phyloP scores from a whole-genome alignment of 2,888 invertebrate species.

The Hartigia nigra region DNA sequence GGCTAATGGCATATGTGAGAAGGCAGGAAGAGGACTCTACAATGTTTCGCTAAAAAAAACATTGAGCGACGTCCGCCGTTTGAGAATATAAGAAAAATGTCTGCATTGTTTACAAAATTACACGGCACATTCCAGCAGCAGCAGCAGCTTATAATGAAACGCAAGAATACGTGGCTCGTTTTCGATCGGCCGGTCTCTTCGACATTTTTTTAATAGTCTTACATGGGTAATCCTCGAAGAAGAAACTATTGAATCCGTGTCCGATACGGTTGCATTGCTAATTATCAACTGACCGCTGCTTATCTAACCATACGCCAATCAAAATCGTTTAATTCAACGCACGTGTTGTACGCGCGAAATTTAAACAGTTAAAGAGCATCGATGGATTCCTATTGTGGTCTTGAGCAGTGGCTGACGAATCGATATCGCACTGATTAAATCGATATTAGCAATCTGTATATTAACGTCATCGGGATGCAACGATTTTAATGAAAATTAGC shows the following conservation, averaged over 20 bases:
- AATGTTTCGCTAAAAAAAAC: slow-evolving; percentile 47
- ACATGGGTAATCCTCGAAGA: slow-evolving; percentile 4
- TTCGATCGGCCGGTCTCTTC: slow-evolving; percentile 16
- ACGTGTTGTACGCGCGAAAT: background rate
- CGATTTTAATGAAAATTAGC: background rate
- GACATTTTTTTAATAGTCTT: slow-evolving; percentile 17
- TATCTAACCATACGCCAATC: slow-evolving; percentile 15
- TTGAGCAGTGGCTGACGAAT: background rate
- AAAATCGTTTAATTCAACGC: background rate
- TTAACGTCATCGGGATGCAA: background rate
- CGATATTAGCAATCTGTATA: background rate
- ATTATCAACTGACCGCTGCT: background rate
- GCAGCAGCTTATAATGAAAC: slow-evolving; percentile 57
- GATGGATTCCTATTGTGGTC: background rate
- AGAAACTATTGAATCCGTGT: background rate
- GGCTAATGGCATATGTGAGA: slow-evolving; percentile 24
- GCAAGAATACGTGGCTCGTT: slow-evolving; percentile 23
- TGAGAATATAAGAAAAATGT: slow-evolving; percentile 12
- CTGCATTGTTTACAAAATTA: slow-evolving; percentile 41
- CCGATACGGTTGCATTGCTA: background rate
- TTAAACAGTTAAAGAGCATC: background rate
- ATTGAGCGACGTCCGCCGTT: slow-evolving; percentile 44
- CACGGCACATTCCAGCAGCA: slow-evolving; percentile 62
- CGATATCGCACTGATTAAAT: background rate
- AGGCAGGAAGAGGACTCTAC: slow-evolving; percentile 39